Evolutionary conservation across 2,888 invertebrate species (phyloP).

Genomic region (Mystacides longicornis): DNA sequence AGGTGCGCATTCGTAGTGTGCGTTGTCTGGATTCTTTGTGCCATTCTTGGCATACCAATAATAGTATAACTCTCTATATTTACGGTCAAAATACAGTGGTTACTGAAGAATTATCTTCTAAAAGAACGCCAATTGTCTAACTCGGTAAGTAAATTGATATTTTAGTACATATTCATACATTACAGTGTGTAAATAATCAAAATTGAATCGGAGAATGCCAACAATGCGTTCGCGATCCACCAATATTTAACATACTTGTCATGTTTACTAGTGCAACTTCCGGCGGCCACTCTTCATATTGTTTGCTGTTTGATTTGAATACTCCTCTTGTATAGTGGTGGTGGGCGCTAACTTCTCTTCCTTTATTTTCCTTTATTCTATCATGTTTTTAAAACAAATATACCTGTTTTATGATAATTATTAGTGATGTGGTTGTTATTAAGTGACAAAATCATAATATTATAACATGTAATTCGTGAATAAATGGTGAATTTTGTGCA

Average conservation of each 20-base stretch:
- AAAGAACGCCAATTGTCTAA: conserved; percentile 30
- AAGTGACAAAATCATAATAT: neutral
- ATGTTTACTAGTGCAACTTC: conserved; percentile 59
- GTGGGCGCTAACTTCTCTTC: conserved; percentile 31
- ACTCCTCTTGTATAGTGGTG: conserved; percentile 31
- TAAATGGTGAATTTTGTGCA: neutral
- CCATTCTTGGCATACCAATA: conserved; percentile 94
- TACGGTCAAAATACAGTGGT: conserved; percentile 60
- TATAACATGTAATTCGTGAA: neutral
- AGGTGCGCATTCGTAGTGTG: conserved; percentile 76
- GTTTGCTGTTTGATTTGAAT: conserved; percentile 2
- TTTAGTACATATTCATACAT: conserved; percentile 55
- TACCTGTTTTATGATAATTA: conserved; percentile 19
- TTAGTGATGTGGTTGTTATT: conserved; percentile 5
- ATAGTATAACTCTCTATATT: conserved; percentile 65
- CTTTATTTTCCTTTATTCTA: too few relatives aligned
- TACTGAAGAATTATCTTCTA: conserved; percentile 36
- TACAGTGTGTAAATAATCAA: conserved; percentile 50
- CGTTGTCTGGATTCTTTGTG: conserved; percentile 97
- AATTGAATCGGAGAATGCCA: conserved; percentile 63
- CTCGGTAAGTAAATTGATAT: conserved; percentile 64
- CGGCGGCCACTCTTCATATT: conserved; percentile 31
- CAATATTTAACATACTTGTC: conserved; percentile 74
- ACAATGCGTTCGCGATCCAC: conserved; percentile 69
- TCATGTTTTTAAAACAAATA: too few relatives aligned